A percentile compares a stretch with the other conserved stretches of the same genome.
These are phyloP conservation scores for Misgurnus mizolepis DNA, from an alignment of 2,113 vertebrate genomes.

Conservation along the genomic window DNA sequence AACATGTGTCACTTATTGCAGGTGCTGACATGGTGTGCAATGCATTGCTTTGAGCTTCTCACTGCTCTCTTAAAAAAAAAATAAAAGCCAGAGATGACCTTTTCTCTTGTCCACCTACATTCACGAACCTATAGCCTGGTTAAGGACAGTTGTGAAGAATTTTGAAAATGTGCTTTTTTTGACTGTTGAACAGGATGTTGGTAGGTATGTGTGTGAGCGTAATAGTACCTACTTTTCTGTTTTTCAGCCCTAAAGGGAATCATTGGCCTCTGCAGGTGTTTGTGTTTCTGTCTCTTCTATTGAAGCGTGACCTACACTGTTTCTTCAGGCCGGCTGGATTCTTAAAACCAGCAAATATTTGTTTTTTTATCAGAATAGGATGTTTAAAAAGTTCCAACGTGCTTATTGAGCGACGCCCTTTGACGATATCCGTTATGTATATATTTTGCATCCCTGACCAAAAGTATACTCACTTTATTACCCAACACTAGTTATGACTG, in stretches of 20 bases:
- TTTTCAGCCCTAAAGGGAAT: conserved; percentile 13
- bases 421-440: too few species aligned
- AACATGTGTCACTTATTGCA: conserved; percentile 7
- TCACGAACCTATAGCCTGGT: not conserved
- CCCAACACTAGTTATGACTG: conserved; percentile 30
- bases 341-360: not conserved
- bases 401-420: conserved; percentile 29
- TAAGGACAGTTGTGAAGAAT: not conserved
- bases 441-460: too few species aligned
- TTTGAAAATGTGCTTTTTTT: conserved; percentile 1
- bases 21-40: conserved; percentile 23
- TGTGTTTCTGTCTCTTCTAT: conserved; percentile 22
- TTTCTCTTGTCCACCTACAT: not conserved
- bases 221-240: not conserved
- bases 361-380: conserved; percentile 3
- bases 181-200: conserved; percentile 26
- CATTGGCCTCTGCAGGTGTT: conserved; percentile 39
- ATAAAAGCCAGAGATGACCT: not conserved
- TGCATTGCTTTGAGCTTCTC: not conserved
- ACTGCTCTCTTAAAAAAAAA: not conserved
- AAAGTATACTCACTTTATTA: too few species aligned
- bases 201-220: conserved; percentile 18
- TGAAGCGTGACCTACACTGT: conserved; percentile 31
- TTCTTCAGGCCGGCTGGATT: not conserved
- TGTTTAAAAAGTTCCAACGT: conserved; percentile 47